Conservation (phyloP, 2,113 vertebrate genomes). For the human (Homo sapiens) region GRCh38 chr2:225799001-225799500, state of each 20-base stretch:
- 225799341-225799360: slow-evolving; percentile 40
- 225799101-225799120: background rate
- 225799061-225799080: background rate
- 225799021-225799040: background rate
- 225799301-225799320: slow-evolving; percentile 36
- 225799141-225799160: background rate
- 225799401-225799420: slow-evolving; percentile 38
- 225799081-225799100: background rate
- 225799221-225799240: background rate
- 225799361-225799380: slow-evolving; percentile 52
- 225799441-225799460: slow-evolving; percentile 28
- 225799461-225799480: background rate
- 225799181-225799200: background rate
- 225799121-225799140: background rate
- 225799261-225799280: slow-evolving; percentile 22
- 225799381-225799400: slow-evolving; percentile 48
- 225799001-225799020: background rate
- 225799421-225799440: slow-evolving; percentile 46
- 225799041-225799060: background rate
- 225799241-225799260: background rate
- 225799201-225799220: background rate
- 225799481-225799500: background rate
- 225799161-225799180: background rate
- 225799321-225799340: background rate
- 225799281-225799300: background rate